Evolutionary conservation across 2,797 vertebrate species (phyloP).

Genomic region (Podarcis lilfordi): DNA sequence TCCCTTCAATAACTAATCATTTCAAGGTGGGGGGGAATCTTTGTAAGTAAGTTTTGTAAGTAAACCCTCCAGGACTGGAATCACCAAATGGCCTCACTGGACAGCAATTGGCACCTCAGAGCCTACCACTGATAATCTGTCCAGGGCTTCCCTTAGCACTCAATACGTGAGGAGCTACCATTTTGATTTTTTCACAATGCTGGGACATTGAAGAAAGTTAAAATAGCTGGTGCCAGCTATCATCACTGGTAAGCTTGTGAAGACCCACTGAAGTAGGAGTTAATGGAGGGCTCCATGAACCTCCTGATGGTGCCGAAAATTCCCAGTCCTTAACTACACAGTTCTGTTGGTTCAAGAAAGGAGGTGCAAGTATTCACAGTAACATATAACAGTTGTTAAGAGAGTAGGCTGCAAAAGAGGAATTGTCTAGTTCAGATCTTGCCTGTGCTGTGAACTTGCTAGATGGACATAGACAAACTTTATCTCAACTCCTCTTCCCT

Average conservation of each 20-base stretch:
- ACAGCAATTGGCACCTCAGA: not conserved
- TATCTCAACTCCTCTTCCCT: too few relatives aligned
- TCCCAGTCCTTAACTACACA: not conserved
- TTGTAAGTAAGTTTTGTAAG: not conserved
- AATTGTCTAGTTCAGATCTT: not conserved
- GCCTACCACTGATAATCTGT: not conserved
- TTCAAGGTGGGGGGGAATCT: not conserved
- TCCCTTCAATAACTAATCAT: conserved; percentile 24
- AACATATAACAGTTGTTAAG: not conserved
- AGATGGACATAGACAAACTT: not conserved
- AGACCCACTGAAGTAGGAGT: not conserved
- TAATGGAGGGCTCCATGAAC: not conserved
- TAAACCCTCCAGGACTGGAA: not conserved
- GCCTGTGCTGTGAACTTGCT: not conserved
- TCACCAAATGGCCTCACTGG: not conserved
- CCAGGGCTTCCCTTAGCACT: not conserved
- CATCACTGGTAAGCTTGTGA: not conserved
- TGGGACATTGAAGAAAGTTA: not conserved
- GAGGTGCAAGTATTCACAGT: not conserved
- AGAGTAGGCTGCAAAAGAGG: not conserved
- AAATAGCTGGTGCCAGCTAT: not conserved
- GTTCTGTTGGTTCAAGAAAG: not conserved
- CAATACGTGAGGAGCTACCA: not conserved
- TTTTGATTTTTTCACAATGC: not conserved
- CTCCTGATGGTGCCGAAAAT: not conserved